Percentiles rank a stretch among this genome's conserved stretches.
Evolutionary conservation across 2,797 vertebrate species (phyloP).

Genomic region (Ptychobarbus kaznakovi): DNA sequence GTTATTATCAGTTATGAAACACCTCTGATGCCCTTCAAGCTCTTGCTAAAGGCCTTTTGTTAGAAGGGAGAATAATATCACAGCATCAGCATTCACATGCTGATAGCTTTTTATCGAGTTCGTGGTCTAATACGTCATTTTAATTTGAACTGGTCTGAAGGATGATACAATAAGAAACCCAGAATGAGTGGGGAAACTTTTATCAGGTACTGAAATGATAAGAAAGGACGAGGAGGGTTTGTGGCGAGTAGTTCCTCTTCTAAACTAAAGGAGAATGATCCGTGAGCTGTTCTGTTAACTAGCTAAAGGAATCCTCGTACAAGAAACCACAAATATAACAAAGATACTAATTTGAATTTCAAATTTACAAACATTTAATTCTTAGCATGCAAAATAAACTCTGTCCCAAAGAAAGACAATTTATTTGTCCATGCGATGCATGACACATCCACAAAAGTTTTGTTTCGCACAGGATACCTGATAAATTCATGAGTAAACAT

Average conservation of each 20-base stretch:
- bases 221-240: not conserved
- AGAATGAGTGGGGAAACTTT: not conserved
- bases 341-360: slow-evolving; percentile 37
- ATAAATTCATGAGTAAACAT: slow-evolving; percentile 33
- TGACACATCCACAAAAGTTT: not conserved
- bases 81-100: not conserved
- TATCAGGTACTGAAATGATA: not conserved
- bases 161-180: not conserved
- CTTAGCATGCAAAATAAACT: slow-evolving; percentile 52
- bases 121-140: not conserved
- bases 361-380: slow-evolving; percentile 39
- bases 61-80: not conserved
- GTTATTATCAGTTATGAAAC: slow-evolving; percentile 45
- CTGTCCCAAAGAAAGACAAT: slow-evolving; percentile 7
- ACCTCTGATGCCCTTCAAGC: slow-evolving; percentile 22
- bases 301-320: slow-evolving; percentile 12
- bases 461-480: slow-evolving; percentile 20
- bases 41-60: slow-evolving; percentile 3
- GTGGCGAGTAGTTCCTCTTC: not conserved
- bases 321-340: not conserved
- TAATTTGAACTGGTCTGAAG: not conserved
- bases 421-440: slow-evolving; percentile 32
- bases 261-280: not conserved
- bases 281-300: not conserved
- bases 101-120: not conserved